These are phyloP conservation scores for Synanthedon myopaeformis DNA, from an alignment of 2,888 invertebrate species.

Conservation along the genomic window DNA sequence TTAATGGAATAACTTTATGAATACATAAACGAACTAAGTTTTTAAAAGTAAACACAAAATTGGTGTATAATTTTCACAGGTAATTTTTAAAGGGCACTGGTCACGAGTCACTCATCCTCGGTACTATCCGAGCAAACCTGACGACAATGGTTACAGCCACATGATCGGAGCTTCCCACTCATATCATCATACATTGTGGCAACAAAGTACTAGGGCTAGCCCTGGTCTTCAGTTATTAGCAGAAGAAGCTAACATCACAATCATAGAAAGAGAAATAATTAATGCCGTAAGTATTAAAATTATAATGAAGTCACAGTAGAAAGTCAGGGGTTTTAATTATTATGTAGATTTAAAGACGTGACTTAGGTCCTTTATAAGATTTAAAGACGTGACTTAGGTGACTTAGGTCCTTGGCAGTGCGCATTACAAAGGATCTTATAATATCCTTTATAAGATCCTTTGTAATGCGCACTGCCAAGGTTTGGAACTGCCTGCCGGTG, in stretches of 20 bases:
- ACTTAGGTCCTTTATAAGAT: neutral
- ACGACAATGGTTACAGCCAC: slow-evolving; percentile 50
- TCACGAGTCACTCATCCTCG: slow-evolving; percentile 49
- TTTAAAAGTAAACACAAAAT: too few species aligned
- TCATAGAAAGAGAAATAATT: slow-evolving; percentile 43
- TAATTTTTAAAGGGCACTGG: slow-evolving; percentile 52
- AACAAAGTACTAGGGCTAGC: slow-evolving; percentile 30
- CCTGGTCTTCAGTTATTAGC: slow-evolving; percentile 35
- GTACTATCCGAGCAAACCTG: slow-evolving; percentile 48
- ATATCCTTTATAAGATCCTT: too few species aligned
- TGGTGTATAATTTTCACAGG: slow-evolving; percentile 18
- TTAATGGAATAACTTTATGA: too few species aligned
- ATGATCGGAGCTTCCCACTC: slow-evolving; percentile 56
- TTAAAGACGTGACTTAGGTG: neutral
- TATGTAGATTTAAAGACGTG: neutral
- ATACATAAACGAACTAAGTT: too few species aligned
- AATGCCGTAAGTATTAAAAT: slow-evolving; percentile 20
- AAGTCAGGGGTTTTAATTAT: too few species aligned
- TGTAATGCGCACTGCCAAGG: too few species aligned
- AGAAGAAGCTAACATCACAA: slow-evolving; percentile 27
- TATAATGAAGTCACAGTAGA: neutral
- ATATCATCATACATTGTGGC: slow-evolving; percentile 36
- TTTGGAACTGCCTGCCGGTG: too few species aligned
- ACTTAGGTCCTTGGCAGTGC: too few species aligned
- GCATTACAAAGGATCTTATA: too few species aligned